Evolutionary conservation across 2,888 invertebrate genomes (phyloP).

Genomic region (Agrotis exclamationis): DNA sequence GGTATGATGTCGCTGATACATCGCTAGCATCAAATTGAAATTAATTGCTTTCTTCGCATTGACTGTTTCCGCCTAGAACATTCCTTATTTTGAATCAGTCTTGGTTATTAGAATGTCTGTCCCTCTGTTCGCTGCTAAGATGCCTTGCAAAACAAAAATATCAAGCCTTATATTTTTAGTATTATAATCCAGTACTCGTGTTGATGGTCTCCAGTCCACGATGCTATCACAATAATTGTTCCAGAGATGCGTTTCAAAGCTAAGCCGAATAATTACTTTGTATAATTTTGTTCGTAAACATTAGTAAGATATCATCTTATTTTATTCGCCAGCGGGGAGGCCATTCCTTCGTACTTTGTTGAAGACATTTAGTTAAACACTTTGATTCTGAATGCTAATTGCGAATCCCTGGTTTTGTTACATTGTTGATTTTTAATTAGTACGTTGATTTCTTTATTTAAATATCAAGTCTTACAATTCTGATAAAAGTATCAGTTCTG

Average conservation of each 20-base stretch:
- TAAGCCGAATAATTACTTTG: slow-evolving; percentile 67
- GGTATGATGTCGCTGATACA: background rate
- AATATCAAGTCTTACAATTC: slow-evolving; percentile 29
- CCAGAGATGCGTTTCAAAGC: slow-evolving; percentile 54
- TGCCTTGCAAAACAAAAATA: background rate
- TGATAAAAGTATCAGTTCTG: slow-evolving; percentile 22
- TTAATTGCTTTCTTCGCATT: slow-evolving; percentile 18
- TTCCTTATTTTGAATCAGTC: background rate
- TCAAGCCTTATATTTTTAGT: background rate
- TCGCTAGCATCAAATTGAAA: slow-evolving; percentile 14
- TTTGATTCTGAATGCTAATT: slow-evolving; percentile 64
- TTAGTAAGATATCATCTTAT: slow-evolving; percentile 76
- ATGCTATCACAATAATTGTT: slow-evolving; percentile 35
- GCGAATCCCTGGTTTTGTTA: slow-evolving; percentile 68
- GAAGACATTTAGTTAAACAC: slow-evolving; percentile 69
- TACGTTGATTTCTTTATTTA: slow-evolving; percentile 55
- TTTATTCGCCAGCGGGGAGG: slow-evolving; percentile 67
- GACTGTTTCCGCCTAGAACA: background rate
- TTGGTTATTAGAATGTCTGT: background rate
- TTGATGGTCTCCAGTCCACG: background rate
- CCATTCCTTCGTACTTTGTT: slow-evolving; percentile 75
- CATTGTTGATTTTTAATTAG: slow-evolving; percentile 77
- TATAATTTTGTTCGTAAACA: slow-evolving; percentile 77
- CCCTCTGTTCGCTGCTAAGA: background rate
- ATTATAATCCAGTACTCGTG: slow-evolving; percentile 1